phyloP scores from a whole-genome alignment of 2,113 vertebrate species.

The Percina caprodes region DNA sequence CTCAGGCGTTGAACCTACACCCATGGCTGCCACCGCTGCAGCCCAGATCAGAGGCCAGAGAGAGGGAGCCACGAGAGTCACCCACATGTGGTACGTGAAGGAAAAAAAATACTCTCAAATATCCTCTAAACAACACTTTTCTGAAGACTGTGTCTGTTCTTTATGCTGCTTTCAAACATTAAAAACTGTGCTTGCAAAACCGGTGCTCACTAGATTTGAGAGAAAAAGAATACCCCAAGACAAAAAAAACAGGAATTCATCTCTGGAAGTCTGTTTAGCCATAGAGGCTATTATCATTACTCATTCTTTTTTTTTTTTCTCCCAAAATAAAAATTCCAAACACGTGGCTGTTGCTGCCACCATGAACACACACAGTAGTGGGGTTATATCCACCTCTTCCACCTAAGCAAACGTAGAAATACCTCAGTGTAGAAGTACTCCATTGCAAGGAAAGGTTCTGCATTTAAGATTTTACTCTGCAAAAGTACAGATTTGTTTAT shows the following conservation, averaged over 20 bases:
- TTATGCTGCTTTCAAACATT: background rate
- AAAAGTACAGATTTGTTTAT: background rate
- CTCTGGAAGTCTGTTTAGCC: background rate
- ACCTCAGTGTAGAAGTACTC: background rate
- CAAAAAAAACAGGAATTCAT: background rate
- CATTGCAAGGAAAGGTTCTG: background rate
- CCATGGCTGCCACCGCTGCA: slow-evolving; percentile 66
- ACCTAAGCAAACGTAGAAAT: background rate
- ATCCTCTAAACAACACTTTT: slow-evolving; percentile 1
- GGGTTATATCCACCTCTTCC: slow-evolving; percentile 3
- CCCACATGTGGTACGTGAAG: background rate
- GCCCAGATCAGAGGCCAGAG: slow-evolving; percentile 68
- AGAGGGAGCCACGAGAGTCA: slow-evolving; percentile 35
- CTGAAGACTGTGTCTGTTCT: background rate
- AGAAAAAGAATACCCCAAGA: background rate
- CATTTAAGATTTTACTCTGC: background rate
- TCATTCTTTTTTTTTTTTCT: slow-evolving; percentile 1
- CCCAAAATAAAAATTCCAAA: background rate
- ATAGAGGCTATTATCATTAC: slow-evolving; percentile 18
- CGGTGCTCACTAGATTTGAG: background rate
- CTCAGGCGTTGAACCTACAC: slow-evolving; percentile 68
- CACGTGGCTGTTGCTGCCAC: background rate
- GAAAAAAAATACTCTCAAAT: background rate
- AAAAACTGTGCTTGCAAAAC: slow-evolving; percentile 19
- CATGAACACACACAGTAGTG: slow-evolving; percentile 3